phyloP scores from a whole-genome alignment of 2,113 vertebrate genomes.

The Pholis gunnellus region DNA sequence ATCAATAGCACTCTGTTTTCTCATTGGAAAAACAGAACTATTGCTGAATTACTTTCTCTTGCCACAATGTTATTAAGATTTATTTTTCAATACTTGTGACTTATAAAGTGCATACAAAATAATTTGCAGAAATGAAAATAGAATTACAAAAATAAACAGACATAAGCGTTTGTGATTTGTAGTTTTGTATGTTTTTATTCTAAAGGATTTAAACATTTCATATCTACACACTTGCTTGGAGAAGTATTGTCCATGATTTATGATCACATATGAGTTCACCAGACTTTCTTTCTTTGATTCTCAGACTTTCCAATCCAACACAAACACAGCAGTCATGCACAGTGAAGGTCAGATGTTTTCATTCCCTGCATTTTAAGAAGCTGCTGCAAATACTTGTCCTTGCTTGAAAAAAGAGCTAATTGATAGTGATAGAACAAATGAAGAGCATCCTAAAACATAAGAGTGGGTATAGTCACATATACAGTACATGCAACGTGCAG shows the following conservation, averaged over 20 bases:
- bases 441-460: neutral
- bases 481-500: neutral
- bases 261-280: slow-evolving; percentile 51
- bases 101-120: neutral
- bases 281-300: slow-evolving; percentile 47
- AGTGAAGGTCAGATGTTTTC: slow-evolving; percentile 47
- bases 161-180: slow-evolving; percentile 8
- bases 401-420: neutral
- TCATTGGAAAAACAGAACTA: slow-evolving; percentile 7
- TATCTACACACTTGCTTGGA: slow-evolving; percentile 32
- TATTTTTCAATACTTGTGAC: slow-evolving; percentile 4
- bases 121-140: neutral
- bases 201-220: slow-evolving; percentile 32
- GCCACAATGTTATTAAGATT: neutral
- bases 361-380: slow-evolving; percentile 46
- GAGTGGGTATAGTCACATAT: neutral
- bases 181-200: slow-evolving; percentile 39
- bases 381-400: slow-evolving; percentile 24
- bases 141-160: neutral
- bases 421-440: neutral
- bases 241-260: slow-evolving; percentile 64
- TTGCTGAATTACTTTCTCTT: neutral
- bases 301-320: slow-evolving; percentile 61
- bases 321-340: slow-evolving; percentile 58
- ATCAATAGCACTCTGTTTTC: neutral